Evolutionary conservation across 2,888 invertebrate genomes (phyloP), one percentile per base, ranked within the genome.

Genomic region (Macrophya alboannulata): DNA sequence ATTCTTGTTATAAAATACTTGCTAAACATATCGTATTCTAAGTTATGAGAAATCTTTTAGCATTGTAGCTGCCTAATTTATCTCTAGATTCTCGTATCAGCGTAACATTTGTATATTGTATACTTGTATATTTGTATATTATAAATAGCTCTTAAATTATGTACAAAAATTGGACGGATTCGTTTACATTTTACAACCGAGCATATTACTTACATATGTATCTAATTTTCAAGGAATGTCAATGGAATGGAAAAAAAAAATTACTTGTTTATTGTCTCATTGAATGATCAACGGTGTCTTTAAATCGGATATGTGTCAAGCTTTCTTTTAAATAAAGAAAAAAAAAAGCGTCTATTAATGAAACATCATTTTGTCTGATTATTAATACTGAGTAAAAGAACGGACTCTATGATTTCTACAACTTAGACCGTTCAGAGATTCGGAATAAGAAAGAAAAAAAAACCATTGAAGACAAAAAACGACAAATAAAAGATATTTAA

Each of bases 101-200:
- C 62, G 10, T 62, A 25, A 62, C 12, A 12, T 10, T 62, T 12
- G 25, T 62, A 21, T 48, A 76, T n/a, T 25, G 43, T 76, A 31
- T 51, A 55, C 21, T 15, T 55, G n/a, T 55, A 77, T 77, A 77
- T 17, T 71, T 79, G 12, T 77, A 85, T 71, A 83, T 55, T 83
- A 83, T 85, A 85, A 83, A 84, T 83, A 74, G 76, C 84, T 84
- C 74, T 74, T 85, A 85, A 37, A 59, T 59, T 85, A 84, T 74
- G 43, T 74, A 84, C 71, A 74, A 84, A 72, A 83, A 74, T 83
- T 85, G 83, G 85, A 85, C 85, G 85, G 84, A 85, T 85, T 85
- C 37, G 45, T 45, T 74, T 85, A 81, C 59, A 85, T 65, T 85
- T 59, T n/a, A 81, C 62, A 10, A 40, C 72, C 85, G 65, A 79